These are phyloP conservation scores for Drosophila subobscura DNA, from an alignment of 1,140 invertebrate species.

Conservation along the genomic window DNA sequence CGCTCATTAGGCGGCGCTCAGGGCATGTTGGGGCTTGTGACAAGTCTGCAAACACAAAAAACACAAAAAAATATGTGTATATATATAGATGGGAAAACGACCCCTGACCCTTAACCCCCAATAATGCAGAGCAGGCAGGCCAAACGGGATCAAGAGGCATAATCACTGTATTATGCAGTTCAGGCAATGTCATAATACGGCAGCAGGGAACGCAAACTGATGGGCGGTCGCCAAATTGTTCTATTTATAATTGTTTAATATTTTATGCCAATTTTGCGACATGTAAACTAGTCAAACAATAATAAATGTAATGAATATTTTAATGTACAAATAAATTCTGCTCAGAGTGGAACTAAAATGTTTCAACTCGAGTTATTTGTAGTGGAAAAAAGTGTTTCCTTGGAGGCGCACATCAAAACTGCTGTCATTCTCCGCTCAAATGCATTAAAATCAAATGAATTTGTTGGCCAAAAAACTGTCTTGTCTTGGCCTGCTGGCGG, in stretches of 20 bases:
- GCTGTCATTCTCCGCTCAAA: no score
- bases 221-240: neutral
- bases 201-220: no score
- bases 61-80: neutral
- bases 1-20: constrained; percentile 75
- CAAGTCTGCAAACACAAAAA: constrained; percentile 54
- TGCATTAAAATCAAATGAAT: no score
- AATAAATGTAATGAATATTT: no score
- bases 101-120: constrained; percentile 39
- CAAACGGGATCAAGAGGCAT: constrained; percentile 13
- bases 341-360: no score
- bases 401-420: no score
- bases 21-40: constrained; percentile 43
- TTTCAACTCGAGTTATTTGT: no score
- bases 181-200: constrained; percentile 16
- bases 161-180: constrained; percentile 46
- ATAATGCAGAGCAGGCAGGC: constrained; percentile 20
- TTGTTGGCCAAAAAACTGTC: no score
- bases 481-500: no score
- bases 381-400: no score
- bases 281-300: no score
- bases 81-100: constrained; percentile 1
- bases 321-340: no score
- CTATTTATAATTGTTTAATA: constrained; percentile 6
- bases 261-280: neutral